A percentile compares a stretch with the other conserved stretches of the same genome.
Conservation (phyloP, 1,140 invertebrate genomes). For the Rhagoletis zephyria region DNA sequence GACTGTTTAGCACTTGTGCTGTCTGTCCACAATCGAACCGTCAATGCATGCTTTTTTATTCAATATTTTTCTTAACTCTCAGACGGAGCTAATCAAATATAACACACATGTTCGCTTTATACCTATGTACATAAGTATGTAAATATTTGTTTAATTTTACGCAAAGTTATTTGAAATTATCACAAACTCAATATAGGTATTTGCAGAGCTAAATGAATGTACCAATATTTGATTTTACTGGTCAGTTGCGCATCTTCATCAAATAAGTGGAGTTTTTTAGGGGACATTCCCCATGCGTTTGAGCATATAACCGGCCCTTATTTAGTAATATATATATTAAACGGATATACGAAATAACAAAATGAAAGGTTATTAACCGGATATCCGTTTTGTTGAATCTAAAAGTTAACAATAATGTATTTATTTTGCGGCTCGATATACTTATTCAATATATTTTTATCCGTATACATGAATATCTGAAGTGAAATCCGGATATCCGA, state of each 20-base stretch:
- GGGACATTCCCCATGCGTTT: too few species aligned
- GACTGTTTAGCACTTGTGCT: slow-evolving; percentile 7
- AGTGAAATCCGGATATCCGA: too few species aligned
- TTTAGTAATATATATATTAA: too few species aligned
- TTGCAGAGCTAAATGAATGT: slow-evolving; percentile 64
- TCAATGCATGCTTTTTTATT: neutral
- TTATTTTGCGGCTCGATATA: too few species aligned
- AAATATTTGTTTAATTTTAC: slow-evolving; percentile 27
- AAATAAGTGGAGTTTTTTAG: too few species aligned
- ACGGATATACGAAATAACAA: too few species aligned
- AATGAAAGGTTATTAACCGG: too few species aligned
- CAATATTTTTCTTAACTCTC: neutral
- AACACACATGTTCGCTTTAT: neutral
- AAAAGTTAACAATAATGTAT: too few species aligned
- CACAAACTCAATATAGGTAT: slow-evolving; percentile 68
- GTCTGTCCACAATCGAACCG: neutral
- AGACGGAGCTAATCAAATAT: neutral
- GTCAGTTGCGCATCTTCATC: neutral
- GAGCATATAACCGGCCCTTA: too few species aligned
- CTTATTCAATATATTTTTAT: too few species aligned
- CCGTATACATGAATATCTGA: too few species aligned
- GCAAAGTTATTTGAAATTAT: slow-evolving; percentile 61
- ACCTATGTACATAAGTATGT: neutral
- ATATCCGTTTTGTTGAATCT: too few species aligned
- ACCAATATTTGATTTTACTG: slow-evolving; percentile 64